Evolutionary conservation across 2,113 vertebrate species (phyloP), one percentile per base, ranked within the genome.

Genomic region (Chitala chitala): DNA sequence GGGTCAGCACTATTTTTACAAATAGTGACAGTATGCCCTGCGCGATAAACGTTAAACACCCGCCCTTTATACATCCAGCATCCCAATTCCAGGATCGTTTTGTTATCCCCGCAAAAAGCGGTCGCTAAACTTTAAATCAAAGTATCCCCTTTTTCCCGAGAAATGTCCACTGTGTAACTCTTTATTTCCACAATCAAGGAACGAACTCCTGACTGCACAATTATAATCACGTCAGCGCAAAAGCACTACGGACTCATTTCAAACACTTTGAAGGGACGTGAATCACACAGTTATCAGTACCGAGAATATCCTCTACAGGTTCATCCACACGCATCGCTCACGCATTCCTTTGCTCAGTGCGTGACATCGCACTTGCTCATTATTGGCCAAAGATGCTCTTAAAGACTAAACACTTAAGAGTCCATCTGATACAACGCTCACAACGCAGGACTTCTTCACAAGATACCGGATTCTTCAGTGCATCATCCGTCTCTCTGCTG

Each of bases 351-450:
- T 79, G 70, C 84, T 84, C 81, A 78, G 82, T 78, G 81, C 81
- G 84, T 81, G 80, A 80, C 81, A 84, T 81, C 81, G 78, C n/a
- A n/a, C n/a, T n/a, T n/a, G n/a, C n/a, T n/a, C n/a, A n/a, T n/a
- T 22, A 86, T 84, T 76, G 85, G 69, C 80, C 87, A 71, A 48
- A 81, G 89, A 85, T 80, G 83, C 85, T 85, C 78, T 79, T 73
- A 78, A 82, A 82, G 85, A 85, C 81, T 87, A 82, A 64, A 80
- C 87, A 87, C 89, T 82, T 82, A 84, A 80, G 50, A 84, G 87
- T 87, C 86, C 85, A 42, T 79, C 75, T 76, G 86, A 85, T 77
- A 83, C 78, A 78, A 82, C 65, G 80, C 59, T 69, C 85, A 81
- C 78, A 79, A 82, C 83, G 71, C 80, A 78, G 2, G 64, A 77